phyloP scores from a whole-genome alignment of 2,797 vertebrate species.

The Astyanax mexicanus region DNA sequence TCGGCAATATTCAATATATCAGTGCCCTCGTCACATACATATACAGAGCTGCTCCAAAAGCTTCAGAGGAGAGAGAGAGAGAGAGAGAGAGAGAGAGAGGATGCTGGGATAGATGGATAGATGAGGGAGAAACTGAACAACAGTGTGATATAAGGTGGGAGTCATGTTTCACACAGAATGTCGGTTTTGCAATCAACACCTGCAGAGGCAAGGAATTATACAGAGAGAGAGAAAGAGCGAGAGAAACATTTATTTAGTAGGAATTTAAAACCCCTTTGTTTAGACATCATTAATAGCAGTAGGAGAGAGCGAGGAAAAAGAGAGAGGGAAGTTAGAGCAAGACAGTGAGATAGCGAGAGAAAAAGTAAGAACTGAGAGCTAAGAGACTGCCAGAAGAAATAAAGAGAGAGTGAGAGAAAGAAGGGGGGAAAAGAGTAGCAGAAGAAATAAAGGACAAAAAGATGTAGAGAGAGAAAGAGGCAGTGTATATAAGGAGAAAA shows the following conservation, averaged over 20 bases:
- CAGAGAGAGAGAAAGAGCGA: background rate
- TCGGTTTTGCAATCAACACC: constrained; percentile 58
- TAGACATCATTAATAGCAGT: too few relatives aligned
- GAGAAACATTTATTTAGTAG: too few relatives aligned
- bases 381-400: background rate
- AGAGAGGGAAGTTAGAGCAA: too few relatives aligned
- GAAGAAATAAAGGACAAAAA: background rate
- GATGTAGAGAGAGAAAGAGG: background rate
- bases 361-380: background rate
- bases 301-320: background rate
- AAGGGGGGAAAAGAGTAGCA: background rate
- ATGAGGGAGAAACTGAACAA: background rate
- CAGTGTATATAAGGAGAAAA: too few relatives aligned
- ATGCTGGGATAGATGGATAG: background rate
- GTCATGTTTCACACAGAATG: background rate
- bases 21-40: constrained; percentile 20
- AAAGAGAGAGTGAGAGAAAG: background rate
- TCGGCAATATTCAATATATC: constrained; percentile 23
- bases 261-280: too few relatives aligned
- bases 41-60: background rate
- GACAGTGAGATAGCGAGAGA: background rate
- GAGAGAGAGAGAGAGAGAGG: background rate
- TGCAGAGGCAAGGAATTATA: constrained; percentile 59
- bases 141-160: background rate
- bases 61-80: background rate